phyloP scores from a whole-genome alignment of 64 coral and sea anemone species.

The Stichodactyla helianthus region DNA sequence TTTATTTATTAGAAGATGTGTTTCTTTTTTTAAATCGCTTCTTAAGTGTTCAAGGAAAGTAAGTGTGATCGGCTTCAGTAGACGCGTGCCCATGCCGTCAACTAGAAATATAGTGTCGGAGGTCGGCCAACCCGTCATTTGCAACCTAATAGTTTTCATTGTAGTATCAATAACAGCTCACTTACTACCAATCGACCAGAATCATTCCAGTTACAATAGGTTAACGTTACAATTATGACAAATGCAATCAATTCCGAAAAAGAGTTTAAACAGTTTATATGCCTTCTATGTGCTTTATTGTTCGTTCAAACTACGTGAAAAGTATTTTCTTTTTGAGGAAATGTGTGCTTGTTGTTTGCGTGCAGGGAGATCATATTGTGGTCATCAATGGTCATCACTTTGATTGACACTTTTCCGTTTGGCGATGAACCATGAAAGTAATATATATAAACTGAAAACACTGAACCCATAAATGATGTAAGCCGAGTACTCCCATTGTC shows the following conservation, averaged over 20 bases:
- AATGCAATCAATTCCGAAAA: neutral
- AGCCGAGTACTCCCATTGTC: neutral
- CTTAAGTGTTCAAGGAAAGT: neutral
- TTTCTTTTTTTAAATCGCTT: neutral
- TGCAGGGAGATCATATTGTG: neutral
- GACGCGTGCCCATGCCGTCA: constrained; percentile 7
- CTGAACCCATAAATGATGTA: neutral
- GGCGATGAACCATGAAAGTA: neutral
- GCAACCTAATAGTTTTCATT: constrained; percentile 5
- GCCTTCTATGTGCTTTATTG: neutral
- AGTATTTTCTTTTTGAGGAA: neutral
- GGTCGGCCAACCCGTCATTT: constrained; percentile 3
- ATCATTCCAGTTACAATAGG: neutral
- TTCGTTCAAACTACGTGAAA: neutral
- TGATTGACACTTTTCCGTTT: neutral
- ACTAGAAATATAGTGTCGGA: neutral
- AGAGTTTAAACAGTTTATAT: neutral
- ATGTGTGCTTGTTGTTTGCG: neutral
- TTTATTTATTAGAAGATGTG: neutral
- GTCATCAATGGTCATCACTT: constrained; percentile 12
- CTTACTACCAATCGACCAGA: neutral
- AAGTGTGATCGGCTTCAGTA: constrained; percentile 7
- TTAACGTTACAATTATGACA: neutral
- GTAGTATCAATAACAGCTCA: constrained; percentile 1
- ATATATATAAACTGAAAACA: constrained; percentile 1